These are phyloP conservation scores for Micropterix aruncella DNA, from an alignment of 2,888 invertebrate species.

Conservation along the genomic window DNA sequence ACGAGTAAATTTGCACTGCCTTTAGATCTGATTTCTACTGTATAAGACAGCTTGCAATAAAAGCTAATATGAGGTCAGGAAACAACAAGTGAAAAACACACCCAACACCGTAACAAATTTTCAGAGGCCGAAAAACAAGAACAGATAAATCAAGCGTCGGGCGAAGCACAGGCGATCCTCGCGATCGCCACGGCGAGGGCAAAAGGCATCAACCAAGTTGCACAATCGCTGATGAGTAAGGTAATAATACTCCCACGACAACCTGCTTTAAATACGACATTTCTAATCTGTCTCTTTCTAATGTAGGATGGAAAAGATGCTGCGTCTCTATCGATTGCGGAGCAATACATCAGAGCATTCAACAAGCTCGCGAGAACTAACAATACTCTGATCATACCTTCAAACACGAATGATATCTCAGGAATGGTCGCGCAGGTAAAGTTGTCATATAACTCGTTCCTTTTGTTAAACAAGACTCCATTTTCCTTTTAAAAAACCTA, in stretches of 20 bases:
- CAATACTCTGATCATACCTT: constrained; percentile 90
- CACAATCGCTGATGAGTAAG: constrained; percentile 36
- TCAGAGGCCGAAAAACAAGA: constrained; percentile 87
- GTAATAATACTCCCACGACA: no score
- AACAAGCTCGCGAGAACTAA: constrained; percentile 82
- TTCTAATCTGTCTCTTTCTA: not conserved
- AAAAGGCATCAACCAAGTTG: constrained; percentile 64
- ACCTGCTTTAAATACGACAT: not conserved
- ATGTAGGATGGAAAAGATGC: constrained; percentile 70
- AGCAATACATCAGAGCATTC: constrained; percentile 92
- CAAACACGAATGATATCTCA: constrained; percentile 73
- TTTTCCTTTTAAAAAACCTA: not conserved
- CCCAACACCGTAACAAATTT: no score
- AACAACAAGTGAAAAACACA: no score
- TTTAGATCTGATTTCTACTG: no score
- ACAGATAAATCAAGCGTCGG: constrained; percentile 85
- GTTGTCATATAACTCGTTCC: constrained; percentile 3
- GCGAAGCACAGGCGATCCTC: constrained; percentile 83
- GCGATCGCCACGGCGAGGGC: constrained; percentile 89
- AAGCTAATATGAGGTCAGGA: no score
- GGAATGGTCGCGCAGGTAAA: constrained; percentile 66
- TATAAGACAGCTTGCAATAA: no score
- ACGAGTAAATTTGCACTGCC: no score
- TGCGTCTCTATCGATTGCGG: constrained; percentile 83
- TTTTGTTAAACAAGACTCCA: no score